A percentile compares a stretch with the other conserved stretches of the same genome.
Evolutionary conservation across 2,888 invertebrate species (phyloP).

Genomic region (Choreutis nemorana): DNA sequence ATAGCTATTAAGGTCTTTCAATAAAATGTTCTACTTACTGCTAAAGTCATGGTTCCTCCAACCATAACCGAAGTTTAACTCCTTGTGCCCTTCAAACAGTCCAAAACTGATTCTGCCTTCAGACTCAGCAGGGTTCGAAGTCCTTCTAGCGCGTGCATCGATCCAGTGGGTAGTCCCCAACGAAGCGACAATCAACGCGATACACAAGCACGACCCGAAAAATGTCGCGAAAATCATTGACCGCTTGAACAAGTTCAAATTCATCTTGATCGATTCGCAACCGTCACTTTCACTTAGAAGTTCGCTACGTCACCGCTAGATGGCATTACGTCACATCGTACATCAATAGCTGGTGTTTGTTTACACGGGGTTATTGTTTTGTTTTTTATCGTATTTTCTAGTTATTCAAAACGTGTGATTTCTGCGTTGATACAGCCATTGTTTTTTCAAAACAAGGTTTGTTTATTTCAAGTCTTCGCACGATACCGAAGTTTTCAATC

Average conservation of each 20-base stretch:
- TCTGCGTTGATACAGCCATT: slow-evolving; percentile 2
- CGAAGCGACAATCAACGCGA: slow-evolving; percentile 81
- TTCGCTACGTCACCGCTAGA: slow-evolving; percentile 30
- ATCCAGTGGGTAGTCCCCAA: slow-evolving; percentile 87
- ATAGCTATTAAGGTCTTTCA: slow-evolving; percentile 2
- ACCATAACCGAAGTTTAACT: slow-evolving; percentile 80
- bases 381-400: neutral
- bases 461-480: neutral
- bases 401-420: slow-evolving; percentile 1
- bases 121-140: slow-evolving; percentile 71
- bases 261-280: slow-evolving; percentile 35
- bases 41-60: slow-evolving; percentile 78
- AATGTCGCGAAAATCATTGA: slow-evolving; percentile 85
- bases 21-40: slow-evolving; percentile 62
- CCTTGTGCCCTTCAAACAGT: slow-evolving; percentile 85
- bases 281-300: slow-evolving; percentile 28
- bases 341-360: slow-evolving; percentile 1
- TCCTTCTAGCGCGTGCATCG: slow-evolving; percentile 74
- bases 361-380: neutral
- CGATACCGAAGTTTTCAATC: neutral
- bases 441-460: slow-evolving; percentile 3
- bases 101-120: slow-evolving; percentile 85
- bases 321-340: slow-evolving; percentile 44
- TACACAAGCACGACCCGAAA: slow-evolving; percentile 78
- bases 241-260: slow-evolving; percentile 75